Conservation (phyloP, 37 sponge, comb jelly and placozoan genomes). For the Ephydatia muelleri region DNA sequence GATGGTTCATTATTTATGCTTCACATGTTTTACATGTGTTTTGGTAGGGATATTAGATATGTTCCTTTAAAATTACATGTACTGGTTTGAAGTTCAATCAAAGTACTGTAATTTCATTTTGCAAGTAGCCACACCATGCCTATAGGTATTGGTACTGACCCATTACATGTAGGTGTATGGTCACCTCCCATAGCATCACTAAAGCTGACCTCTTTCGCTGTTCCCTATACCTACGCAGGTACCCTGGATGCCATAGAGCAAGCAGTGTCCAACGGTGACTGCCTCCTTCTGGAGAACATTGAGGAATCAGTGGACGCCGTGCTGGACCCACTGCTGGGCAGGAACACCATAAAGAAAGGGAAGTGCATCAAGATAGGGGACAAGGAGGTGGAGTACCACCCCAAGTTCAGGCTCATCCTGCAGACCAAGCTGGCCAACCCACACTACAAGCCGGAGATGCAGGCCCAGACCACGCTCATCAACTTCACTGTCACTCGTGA, state of each 20-base stretch:
- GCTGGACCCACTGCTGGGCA: slow-evolving; percentile 89
- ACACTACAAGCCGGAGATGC: slow-evolving; percentile 99
- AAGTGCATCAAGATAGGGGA: slow-evolving; percentile 98
- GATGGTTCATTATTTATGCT: no score
- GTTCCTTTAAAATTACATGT: no score
- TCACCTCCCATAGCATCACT: no score
- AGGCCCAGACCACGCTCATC: slow-evolving; percentile 97
- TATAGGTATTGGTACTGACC: no score
- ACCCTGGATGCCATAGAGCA: slow-evolving; percentile 96
- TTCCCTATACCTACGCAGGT: no score
- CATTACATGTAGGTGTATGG: no score
- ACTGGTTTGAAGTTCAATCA: no score
- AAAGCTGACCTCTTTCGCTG: no score
- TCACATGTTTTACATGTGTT: no score
- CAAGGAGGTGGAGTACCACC: slow-evolving; percentile 97
- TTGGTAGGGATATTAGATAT: no score
- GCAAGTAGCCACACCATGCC: no score
- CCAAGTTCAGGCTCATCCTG: slow-evolving; percentile 64
- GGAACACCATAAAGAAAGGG: slow-evolving; percentile 99
- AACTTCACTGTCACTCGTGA: slow-evolving; percentile 99
- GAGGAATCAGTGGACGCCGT: slow-evolving; percentile 95
- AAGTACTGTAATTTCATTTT: no score
- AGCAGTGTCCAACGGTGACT: slow-evolving; percentile 91
- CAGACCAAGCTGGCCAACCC: slow-evolving; percentile 99
- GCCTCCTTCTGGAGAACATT: slow-evolving; percentile 95